Base-by-base conservation (phyloP, 2,113 vertebrate genomes). In the Nycticryphes semicollaris region DNA sequence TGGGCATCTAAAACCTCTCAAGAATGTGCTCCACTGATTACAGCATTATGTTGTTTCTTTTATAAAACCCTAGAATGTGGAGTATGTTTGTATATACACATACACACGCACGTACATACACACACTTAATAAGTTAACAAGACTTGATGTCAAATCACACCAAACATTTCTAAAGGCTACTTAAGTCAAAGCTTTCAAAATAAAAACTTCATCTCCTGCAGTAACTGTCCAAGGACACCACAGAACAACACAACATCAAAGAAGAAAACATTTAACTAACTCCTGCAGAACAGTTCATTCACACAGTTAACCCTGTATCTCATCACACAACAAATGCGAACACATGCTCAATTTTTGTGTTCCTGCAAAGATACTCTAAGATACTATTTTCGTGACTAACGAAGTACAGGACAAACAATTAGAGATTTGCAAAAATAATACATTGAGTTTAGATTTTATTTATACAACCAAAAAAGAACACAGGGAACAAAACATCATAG, bases 251-350 rank as follows among this genome's bases (percentile, higher is more conserved):
- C 37, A 93, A 80, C 80, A 91, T 95, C 70, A 93, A 96, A 96
- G 60, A 10, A 74, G 60, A 75, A 87, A 78, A 48, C 57, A 89
- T 78, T 47, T 48, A 56, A 67, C 60, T 59, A 10, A 23, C 80
- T 90, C 33, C 73, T 72, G 78, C 77, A 79, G 81, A 94, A 92
- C 89, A 87, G 68, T 81, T 93, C 90, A 95, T 97, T 84, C 87
- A 31, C 24, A 68, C 91, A 95, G 75, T 89, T 89, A 94, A 95
- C 89, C 73, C 77, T 78, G 76, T 47, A 59, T 73, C 94, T 78
- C 64, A 94, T 56, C 77, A 79, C 56, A 51, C 60, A 56, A 37
- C 37, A 89, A 94, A 84, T 73, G 62, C 0, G 0, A 95, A 84
- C 87, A 85, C 87, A 69, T 79, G 77, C 74, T 96, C 56, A 27